Conservation (phyloP, 1,140 invertebrate genomes). For the Tribolium castaneum region DNA sequence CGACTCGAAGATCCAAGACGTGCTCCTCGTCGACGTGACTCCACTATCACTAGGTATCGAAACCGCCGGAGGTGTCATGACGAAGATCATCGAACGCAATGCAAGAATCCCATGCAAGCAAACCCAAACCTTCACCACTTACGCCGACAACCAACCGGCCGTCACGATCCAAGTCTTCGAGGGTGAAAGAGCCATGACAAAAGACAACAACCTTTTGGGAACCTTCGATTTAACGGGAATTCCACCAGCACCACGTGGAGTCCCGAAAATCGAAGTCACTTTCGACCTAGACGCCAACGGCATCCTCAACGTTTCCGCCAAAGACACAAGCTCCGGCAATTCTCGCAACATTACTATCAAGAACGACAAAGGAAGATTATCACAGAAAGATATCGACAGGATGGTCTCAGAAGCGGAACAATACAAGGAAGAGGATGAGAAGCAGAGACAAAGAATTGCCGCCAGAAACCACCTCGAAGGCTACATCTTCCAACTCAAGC, state of each 20-base stretch:
- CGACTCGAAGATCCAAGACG: constrained; percentile 66
- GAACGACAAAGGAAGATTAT: constrained; percentile 83
- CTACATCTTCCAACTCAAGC: constrained; percentile 83
- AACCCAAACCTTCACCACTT: constrained; percentile 73
- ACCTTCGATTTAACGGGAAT: constrained; percentile 79
- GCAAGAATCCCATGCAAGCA: constrained; percentile 75
- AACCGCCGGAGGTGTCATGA: constrained; percentile 73
- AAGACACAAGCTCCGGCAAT: constrained; percentile 66
- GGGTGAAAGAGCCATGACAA: constrained; percentile 65
- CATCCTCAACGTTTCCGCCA: constrained; percentile 72
- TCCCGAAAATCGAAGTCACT: constrained; percentile 60
- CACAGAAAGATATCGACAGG: constrained; percentile 83
- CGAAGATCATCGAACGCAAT: constrained; percentile 74
- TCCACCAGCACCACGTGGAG: constrained; percentile 83
- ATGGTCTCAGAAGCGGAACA: constrained; percentile 77
- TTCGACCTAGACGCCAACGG: constrained; percentile 77
- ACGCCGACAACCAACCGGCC: constrained; percentile 75
- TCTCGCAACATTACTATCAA: constrained; percentile 80
- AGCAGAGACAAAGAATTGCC: constrained; percentile 72
- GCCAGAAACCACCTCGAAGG: constrained; percentile 83
- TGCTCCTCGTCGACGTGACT: constrained; percentile 68
- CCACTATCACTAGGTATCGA: constrained; percentile 69
- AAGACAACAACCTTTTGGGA: constrained; percentile 75
- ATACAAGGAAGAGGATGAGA: constrained; percentile 75
- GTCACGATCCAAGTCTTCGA: constrained; percentile 73